Base-by-base conservation (phyloP, 64 coral and sea anemone species). In the Astreopora myriophthalma region DNA sequence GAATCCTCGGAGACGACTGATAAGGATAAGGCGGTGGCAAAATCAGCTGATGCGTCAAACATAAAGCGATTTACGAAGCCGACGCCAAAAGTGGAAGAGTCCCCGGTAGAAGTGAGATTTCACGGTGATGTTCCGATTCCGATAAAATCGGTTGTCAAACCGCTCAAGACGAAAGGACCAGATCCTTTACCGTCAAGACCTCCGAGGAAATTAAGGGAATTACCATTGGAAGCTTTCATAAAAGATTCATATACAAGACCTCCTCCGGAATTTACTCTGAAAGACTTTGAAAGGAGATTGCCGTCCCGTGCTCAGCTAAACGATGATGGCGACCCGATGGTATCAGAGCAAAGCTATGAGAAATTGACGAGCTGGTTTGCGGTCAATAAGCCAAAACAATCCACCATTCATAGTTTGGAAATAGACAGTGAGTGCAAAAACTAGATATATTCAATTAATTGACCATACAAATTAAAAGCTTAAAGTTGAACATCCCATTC, bases 301-400 rank as follows among this genome's bases (percentile, higher is more conserved):
- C 81, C 93, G 20, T 86, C 93, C 14, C 79, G 87, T 4, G 2
- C 29, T 73, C 30, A 40, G 10, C 8, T 14, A 5, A 51, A 87
- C 61, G 75, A 79, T 6, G 60, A 75, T 65, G 33, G 29, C 1
- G 71, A 92, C 26, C 89, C 79, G 8, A 89, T 96, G 77, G 48
- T 96, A 24, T 96, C 94, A 1, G 90, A 87, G 28, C 94, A 96
- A 33, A 96, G 89, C 46, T 96, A 96, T 78, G 90, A 96, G 37
- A 96, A 96, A 37, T 96, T 96, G 66, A 89, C 86, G 31, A 92
- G 90, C 34, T 96, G 85, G 94, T 79, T 92, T 49, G 78, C 91
- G 57, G 79, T 78, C n/a, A 82, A 92, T 46, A 60, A 72, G 26
- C 89, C 90, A 1, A 36, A 89, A 36, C 90, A 96, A 66, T 51